Percentiles rank a stretch among this genome's conserved stretches.
These are phyloP conservation scores for Conchocele bisecta DNA, from an alignment of 2,888 invertebrate genomes.

Conservation along the genomic window DNA sequence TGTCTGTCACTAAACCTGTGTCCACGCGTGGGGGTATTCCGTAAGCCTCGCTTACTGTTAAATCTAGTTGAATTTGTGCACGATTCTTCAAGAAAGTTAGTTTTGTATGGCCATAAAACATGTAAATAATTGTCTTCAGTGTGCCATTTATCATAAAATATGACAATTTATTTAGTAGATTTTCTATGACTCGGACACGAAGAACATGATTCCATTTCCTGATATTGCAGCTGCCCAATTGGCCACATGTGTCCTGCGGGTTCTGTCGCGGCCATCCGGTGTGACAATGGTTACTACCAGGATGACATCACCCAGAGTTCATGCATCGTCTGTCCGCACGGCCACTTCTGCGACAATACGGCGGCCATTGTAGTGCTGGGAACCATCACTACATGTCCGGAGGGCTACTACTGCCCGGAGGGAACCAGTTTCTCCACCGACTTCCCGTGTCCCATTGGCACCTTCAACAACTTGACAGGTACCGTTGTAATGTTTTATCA, in stretches of 20 bases:
- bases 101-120: too few relatives aligned
- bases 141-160: too few relatives aligned
- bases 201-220: too few relatives aligned
- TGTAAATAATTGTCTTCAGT: too few relatives aligned
- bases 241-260: constrained; percentile 79
- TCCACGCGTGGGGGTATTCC: too few relatives aligned
- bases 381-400: constrained; percentile 72
- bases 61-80: too few relatives aligned
- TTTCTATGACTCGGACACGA: too few relatives aligned
- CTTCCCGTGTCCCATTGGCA: constrained; percentile 79
- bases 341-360: constrained; percentile 81
- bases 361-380: constrained; percentile 75
- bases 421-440: constrained; percentile 76
- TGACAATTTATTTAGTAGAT: too few relatives aligned
- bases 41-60: too few relatives aligned
- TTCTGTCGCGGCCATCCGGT: constrained; percentile 67
- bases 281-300: constrained; percentile 79
- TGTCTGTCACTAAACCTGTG: too few relatives aligned
- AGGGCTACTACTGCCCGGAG: constrained; percentile 74
- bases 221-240: constrained; percentile 78
- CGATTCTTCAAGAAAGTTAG: too few relatives aligned
- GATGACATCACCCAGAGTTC: constrained; percentile 68
- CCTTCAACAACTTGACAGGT: constrained; percentile 79
- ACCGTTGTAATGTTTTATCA: too few relatives aligned
- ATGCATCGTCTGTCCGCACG: constrained; percentile 77